Evolutionary conservation across 2,888 invertebrate genomes (phyloP).

Genomic region (Philaethria dido): DNA sequence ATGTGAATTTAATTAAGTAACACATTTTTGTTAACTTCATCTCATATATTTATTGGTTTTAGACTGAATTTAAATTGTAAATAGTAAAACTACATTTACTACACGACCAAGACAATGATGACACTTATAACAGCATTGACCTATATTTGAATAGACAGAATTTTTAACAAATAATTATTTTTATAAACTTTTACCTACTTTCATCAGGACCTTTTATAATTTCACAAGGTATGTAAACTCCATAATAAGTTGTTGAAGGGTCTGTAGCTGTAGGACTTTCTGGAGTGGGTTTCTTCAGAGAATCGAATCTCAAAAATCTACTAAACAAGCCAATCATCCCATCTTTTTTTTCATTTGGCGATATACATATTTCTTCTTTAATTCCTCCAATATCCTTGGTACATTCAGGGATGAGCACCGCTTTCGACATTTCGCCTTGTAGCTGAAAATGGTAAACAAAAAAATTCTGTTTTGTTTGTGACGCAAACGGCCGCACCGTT

Average conservation of each 20-base stretch:
- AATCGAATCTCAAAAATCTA: constrained; percentile 69
- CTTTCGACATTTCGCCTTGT: constrained; percentile 74
- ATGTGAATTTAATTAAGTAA: neutral
- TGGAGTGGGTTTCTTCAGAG: constrained; percentile 60
- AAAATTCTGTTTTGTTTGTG: constrained; percentile 73
- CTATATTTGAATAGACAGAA: constrained; percentile 39
- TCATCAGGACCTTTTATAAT: constrained; percentile 79
- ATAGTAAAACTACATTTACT: neutral
- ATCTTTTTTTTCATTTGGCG: constrained; percentile 71
- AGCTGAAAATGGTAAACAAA: constrained; percentile 72
- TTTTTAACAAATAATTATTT: constrained; percentile 25
- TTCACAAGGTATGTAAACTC: constrained; percentile 82
- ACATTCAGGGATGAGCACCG: constrained; percentile 71
- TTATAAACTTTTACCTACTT: constrained; percentile 57
- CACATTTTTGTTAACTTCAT: neutral
- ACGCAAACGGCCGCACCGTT: constrained; percentile 68
- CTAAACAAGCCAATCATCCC: constrained; percentile 71
- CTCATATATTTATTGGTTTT: constrained; percentile 11
- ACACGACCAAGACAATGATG: neutral
- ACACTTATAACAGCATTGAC: constrained; percentile 40
- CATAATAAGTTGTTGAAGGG: constrained; percentile 70
- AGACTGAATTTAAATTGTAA: neutral
- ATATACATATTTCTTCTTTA: constrained; percentile 69
- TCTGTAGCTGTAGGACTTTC: constrained; percentile 63
- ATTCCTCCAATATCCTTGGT: constrained; percentile 69